Evolutionary conservation across 2,797 vertebrate genomes (phyloP).

Genomic region (Labeo calbasu): DNA sequence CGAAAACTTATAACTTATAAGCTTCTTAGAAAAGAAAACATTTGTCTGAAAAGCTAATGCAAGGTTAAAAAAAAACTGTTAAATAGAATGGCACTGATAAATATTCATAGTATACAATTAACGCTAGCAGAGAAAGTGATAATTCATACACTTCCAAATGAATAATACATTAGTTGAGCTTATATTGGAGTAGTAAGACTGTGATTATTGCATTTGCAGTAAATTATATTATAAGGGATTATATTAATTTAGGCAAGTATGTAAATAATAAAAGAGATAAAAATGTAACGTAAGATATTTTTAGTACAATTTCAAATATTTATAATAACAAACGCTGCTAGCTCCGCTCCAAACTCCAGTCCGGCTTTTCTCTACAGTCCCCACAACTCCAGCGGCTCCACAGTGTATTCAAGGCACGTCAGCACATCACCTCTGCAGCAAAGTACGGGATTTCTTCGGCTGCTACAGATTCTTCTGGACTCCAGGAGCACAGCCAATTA

Average conservation of each 20-base stretch:
- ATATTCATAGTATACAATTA: constrained; percentile 54
- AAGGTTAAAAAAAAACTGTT: not conserved
- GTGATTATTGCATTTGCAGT: constrained; percentile 32
- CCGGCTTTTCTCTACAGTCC: not conserved
- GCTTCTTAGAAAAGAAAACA: not conserved
- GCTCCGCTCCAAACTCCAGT: not conserved
- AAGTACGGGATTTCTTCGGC: not conserved
- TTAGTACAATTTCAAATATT: not conserved
- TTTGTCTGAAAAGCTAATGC: not conserved
- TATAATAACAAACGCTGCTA: not conserved
- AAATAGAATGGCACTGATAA: constrained; percentile 20
- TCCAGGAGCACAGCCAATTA: not conserved
- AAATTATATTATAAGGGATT: constrained; percentile 41
- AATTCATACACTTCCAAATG: constrained; percentile 39
- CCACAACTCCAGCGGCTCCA: not conserved
- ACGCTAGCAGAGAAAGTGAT: constrained; percentile 6
- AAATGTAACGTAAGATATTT: not conserved
- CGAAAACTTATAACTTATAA: not conserved
- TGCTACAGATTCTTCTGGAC: not conserved
- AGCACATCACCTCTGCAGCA: not conserved
- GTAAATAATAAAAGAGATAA: not conserved
- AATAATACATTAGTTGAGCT: constrained; percentile 52
- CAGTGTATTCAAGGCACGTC: not conserved
- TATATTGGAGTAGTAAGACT: constrained; percentile 43
- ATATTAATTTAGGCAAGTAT: constrained; percentile 24